Base-by-base conservation (phyloP, 2,113 vertebrate species). In the Chionodraco myersi region DNA sequence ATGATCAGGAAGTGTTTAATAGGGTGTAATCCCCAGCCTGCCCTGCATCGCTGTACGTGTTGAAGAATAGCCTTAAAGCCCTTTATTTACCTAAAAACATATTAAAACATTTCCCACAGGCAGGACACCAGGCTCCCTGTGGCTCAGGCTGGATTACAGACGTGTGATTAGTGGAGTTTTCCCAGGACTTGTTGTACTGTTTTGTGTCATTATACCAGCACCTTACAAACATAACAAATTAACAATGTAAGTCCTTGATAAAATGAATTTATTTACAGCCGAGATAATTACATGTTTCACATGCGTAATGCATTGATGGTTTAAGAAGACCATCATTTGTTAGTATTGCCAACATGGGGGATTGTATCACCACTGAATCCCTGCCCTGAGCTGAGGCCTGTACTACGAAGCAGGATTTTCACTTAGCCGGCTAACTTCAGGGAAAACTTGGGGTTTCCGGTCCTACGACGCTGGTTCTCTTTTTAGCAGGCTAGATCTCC, bases 91-190 rank as follows among this genome's bases (percentile, higher is more conserved):
- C 56, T 52, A 68, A 65, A 13, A 23, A 60, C 2, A 15, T 75
- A 78, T 59, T 36, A 79, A 74, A 77, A 72, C 23, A 2, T 45
- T 86, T 72, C 71, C 72, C 79, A 78, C 69, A 54, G 69, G 76
- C 69, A 54, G 69, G 41, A 26, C 45, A 18, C 9, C 3, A 1
- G 4, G 59, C 60, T 63, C 54, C 10, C 80, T 62, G 52, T 21
- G 72, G 59, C 52, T 61, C 3, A 79, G 49, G 41, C 75, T n/a
- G 65, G 82, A 79, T 89, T 86, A 77, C 44, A 67, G 68, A 48
- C 1, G 3, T 76, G 69, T 80, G 62, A 80, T 84, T 75, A 69
- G 36, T 41, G 36, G 36, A 41, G 36, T 6, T 41, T 41, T 41
- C 36, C 36, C 36, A 41, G 59, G 58, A 72, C 62, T 56, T 18